Evolutionary conservation across 1,140 invertebrate species (phyloP), one percentile per base, ranked within the genome.

Genomic region (Chrysopa pallens): DNA sequence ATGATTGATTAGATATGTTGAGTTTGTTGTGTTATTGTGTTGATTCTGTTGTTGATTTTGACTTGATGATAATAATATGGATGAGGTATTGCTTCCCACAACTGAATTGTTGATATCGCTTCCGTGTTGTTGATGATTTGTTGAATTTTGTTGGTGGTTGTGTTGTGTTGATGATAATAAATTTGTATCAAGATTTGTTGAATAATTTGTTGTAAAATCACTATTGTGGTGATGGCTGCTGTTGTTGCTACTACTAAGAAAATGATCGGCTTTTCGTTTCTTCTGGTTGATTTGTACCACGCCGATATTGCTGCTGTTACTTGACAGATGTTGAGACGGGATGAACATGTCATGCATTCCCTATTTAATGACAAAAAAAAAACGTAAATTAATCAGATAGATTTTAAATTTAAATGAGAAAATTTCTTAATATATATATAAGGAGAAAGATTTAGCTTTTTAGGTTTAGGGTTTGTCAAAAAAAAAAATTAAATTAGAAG

Each of bases 261-360:
- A 55, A 62, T 67, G 51, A 61, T 63, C 51, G 62, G 63, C 50
- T 66, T 72, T 71, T 46, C 69, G 68, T 56, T 73, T 73, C 59
- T 69, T 71, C 52, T 55, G 59, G 49, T 63, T 62, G 46, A 61
- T 58, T 52, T 67, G 62, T 56, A 55, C 59, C 49, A 54, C 62
- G 55, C 51, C 63, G 52, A 55, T 62, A 49, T 54, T 58, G 55
- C 57, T 57, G 54, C 58, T 65, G 56, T 57, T 66, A 61, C 58
- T 67, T 57, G 62, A 68, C 62, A 67, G 62, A 57, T 71, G 70
- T 56, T 73, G 70, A 62, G 69, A 70, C 70, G 71, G 71, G 70
- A 75, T 74, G 70, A 74, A 76, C 74, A 76, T 76, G 73, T 75
- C 74, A 74, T 66, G 72, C 72, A 72, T 71, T 74, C 72, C 70